Percentiles rank a stretch among this genome's conserved stretches.
phyloP scores from a whole-genome alignment of 2,888 invertebrate genomes.

The Cybosia mesomella region DNA sequence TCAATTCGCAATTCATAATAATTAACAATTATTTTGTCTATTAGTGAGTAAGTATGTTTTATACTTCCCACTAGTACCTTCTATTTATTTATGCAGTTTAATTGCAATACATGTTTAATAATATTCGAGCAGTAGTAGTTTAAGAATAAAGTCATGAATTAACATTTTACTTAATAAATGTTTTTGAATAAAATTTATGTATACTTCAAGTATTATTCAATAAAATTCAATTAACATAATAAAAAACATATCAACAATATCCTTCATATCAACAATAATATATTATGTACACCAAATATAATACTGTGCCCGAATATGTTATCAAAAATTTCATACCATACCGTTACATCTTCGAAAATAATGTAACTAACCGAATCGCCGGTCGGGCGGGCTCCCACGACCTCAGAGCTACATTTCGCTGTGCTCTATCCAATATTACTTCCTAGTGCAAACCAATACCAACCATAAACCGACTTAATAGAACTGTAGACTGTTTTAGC shows the following conservation, averaged over 20 bases:
- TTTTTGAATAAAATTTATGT: constrained; percentile 12
- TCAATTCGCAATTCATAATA: constrained; percentile 14
- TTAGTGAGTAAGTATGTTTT: constrained; percentile 3
- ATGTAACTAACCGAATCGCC: constrained; percentile 80
- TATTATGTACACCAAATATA: constrained; percentile 35
- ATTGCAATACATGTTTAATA: not conserved
- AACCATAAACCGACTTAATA: constrained; percentile 56
- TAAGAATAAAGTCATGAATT: not conserved
- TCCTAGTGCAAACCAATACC: constrained; percentile 72
- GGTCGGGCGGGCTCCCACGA: constrained; percentile 79
- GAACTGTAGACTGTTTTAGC: constrained; percentile 58
- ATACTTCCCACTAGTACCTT: not conserved
- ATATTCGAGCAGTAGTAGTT: not conserved
- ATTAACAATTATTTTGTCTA: constrained; percentile 20
- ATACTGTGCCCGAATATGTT: constrained; percentile 63
- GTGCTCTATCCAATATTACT: constrained; percentile 84
- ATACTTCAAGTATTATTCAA: no score
- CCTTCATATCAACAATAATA: constrained; percentile 48
- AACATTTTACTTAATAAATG: no score
- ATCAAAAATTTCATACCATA: constrained; percentile 80
- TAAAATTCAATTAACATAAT: no score
- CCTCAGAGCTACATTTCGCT: constrained; percentile 80
- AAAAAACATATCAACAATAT: no score
- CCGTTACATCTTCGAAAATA: constrained; percentile 76
- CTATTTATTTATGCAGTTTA: not conserved